These are phyloP conservation scores for Micromussa lordhowensis DNA, from an alignment of 92 coral and sea anemone genomes.

Conservation along the genomic window DNA sequence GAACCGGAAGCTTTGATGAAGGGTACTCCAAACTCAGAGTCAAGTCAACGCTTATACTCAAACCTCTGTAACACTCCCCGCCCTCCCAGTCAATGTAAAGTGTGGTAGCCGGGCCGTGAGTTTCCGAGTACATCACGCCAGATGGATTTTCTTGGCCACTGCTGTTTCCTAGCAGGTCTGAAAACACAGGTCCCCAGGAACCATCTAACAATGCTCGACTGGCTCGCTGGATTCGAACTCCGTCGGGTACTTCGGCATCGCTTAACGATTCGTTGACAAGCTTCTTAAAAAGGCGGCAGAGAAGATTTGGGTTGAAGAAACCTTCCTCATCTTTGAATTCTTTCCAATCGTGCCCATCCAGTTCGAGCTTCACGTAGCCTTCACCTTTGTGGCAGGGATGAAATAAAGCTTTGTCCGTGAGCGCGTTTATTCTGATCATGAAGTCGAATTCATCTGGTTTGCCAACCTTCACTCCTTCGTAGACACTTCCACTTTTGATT, in stretches of 20 bases:
- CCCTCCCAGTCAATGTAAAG: conserved; percentile 10
- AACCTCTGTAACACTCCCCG: background rate
- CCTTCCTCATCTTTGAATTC: conserved; percentile 20
- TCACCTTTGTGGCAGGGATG: conserved; percentile 4
- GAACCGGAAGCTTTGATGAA: conserved; percentile 4
- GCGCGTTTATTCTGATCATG: conserved; percentile 28
- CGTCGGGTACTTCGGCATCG: background rate
- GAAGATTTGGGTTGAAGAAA: conserved; percentile 18
- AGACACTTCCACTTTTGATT: conserved; percentile 45
- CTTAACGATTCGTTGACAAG: conserved; percentile 12
- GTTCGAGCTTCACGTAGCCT: conserved; percentile 16
- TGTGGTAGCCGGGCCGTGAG: conserved; percentile 32
- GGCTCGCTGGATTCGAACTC: background rate
- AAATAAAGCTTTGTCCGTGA: conserved; percentile 7
- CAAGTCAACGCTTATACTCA: conserved; percentile 7
- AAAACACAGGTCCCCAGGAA: conserved; percentile 19
- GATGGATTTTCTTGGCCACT: background rate
- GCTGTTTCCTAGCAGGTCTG: conserved; percentile 8
- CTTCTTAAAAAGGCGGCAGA: conserved; percentile 31
- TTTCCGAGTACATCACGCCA: conserved; percentile 17
- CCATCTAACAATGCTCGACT: conserved; percentile 24
- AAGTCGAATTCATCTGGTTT: conserved; percentile 62
- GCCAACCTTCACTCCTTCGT: conserved; percentile 49
- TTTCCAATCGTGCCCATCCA: background rate
- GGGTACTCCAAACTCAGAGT: background rate